These are phyloP conservation scores for Butorides virescens DNA, from an alignment of 2,113 vertebrate species.

Conservation along the genomic window DNA sequence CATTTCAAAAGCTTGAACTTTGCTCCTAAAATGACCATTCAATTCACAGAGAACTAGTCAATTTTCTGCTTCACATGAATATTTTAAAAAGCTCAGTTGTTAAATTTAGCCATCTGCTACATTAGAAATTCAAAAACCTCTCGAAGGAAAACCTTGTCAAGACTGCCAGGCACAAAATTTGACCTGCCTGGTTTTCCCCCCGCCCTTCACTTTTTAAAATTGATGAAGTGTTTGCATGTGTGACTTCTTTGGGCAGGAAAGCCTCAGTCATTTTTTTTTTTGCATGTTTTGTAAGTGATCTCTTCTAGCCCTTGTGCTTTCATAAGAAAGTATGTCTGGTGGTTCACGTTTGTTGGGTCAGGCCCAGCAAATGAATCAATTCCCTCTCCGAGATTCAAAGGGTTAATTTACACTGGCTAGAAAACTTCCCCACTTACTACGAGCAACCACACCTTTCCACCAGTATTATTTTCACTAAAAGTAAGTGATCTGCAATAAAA, in stretches of 20 bases:
- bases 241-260: neutral
- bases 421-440: neutral
- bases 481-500: neutral
- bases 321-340: neutral
- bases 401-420: neutral
- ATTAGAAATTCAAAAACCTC: neutral
- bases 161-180: neutral
- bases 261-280: neutral
- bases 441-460: neutral
- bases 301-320: neutral
- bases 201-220: neutral
- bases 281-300: neutral
- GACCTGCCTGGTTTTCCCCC: neutral
- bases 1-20: neutral
- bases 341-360: neutral
- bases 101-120: neutral
- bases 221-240: neutral
- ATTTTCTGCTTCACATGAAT: constrained; percentile 1
- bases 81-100: neutral
- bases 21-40: neutral
- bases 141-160: neutral
- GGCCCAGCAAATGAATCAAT: neutral
- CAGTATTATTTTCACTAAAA: neutral
- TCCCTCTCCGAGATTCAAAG: neutral
- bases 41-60: neutral